Percentiles rank a stretch among this genome's conserved stretches.
Evolutionary conservation across 1,140 invertebrate genomes (phyloP).

Genomic region (Aleiodes sp.): DNA sequence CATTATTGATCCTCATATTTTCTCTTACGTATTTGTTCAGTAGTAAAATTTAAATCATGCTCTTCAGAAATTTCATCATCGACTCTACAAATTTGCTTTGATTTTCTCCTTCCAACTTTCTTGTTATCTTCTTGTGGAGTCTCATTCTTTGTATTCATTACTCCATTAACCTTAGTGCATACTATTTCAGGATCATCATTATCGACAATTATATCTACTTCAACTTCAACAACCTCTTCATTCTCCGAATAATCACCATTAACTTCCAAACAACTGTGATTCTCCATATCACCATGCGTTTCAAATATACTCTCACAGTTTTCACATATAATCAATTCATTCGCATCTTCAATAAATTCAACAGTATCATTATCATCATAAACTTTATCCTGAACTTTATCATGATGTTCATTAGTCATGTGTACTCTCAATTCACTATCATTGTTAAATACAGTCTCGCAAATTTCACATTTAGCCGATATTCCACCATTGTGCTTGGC

Average conservation of each 20-base stretch:
- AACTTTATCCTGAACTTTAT: constrained; percentile 21
- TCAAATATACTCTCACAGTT: constrained; percentile 32
- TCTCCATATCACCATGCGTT: constrained; percentile 25
- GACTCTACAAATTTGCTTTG: not conserved
- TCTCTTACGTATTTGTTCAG: not conserved
- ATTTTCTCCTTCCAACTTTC: not conserved
- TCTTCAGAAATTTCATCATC: not conserved
- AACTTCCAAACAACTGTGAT: constrained; percentile 16
- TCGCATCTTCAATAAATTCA: constrained; percentile 31
- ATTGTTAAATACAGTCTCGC: constrained; percentile 50
- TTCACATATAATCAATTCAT: constrained; percentile 18
- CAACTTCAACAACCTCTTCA: not conserved
- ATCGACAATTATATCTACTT: not conserved
- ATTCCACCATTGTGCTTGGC: constrained; percentile 54
- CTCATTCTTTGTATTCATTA: not conserved
- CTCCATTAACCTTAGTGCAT: not conserved
- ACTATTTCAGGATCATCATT: not conserved
- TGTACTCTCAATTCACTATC: constrained; percentile 55
- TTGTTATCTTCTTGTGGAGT: not conserved
- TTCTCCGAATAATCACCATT: not conserved
- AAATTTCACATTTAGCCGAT: constrained; percentile 50
- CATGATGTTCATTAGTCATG: constrained; percentile 45
- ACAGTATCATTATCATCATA: not conserved
- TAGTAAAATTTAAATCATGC: not conserved
- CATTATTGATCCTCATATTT: too few species aligned